phyloP scores from a whole-genome alignment of 2,113 vertebrate genomes.

The Butastur rufipennis region DNA sequence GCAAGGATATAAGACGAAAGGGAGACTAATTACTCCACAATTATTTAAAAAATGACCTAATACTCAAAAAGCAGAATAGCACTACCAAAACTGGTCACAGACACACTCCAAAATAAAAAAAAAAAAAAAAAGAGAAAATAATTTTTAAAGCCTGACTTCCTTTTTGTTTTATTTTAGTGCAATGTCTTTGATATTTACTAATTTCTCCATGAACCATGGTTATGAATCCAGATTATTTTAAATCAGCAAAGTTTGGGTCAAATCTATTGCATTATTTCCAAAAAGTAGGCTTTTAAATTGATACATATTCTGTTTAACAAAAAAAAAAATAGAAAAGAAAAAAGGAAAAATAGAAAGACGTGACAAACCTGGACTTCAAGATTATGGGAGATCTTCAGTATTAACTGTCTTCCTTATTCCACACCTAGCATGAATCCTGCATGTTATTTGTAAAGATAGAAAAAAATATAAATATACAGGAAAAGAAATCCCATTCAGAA shows the following conservation, averaged over 20 bases:
- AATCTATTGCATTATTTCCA: neutral
- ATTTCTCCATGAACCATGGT: neutral
- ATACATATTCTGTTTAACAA: neutral
- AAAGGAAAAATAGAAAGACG: too few relatives aligned
- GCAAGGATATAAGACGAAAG: neutral
- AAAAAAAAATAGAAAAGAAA: neutral
- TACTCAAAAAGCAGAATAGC: neutral
- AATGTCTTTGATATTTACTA: neutral
- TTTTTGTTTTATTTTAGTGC: neutral
- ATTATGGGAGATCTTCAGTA: neutral
- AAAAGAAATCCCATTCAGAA: neutral
- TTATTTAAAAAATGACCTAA: neutral
- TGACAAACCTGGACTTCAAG: neutral
- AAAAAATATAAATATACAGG: neutral
- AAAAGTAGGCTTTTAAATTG: neutral
- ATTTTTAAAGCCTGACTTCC: neutral
- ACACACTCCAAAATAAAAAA: neutral
- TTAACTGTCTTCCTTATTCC: neutral
- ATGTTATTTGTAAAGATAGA: neutral
- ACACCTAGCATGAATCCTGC: neutral
- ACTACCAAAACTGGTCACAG: neutral
- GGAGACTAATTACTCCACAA: neutral
- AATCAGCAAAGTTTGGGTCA: neutral
- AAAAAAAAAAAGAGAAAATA: neutral
- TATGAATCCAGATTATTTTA: neutral